phyloP scores from a whole-genome alignment of 1,140 invertebrate genomes.

The Doryteuthis pealeii region DNA sequence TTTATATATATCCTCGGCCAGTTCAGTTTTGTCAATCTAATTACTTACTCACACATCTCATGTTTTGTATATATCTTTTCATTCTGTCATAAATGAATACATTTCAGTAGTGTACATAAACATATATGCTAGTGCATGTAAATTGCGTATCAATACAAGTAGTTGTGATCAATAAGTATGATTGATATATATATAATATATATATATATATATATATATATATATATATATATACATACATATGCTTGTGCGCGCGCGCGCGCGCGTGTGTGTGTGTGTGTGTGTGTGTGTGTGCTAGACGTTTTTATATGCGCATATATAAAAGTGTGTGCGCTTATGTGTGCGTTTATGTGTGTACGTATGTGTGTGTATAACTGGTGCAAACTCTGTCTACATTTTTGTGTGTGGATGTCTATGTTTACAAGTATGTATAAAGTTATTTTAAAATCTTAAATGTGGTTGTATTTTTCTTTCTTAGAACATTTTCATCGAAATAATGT shows the following conservation, averaged over 20 bases:
- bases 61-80: not conserved
- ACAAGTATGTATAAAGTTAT: not conserved
- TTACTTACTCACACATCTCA: not conserved
- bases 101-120: not conserved
- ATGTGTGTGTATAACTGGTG: not conserved
- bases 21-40: not conserved
- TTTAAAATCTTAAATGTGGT: not conserved
- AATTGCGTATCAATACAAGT: not conserved
- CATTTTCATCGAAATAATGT: not conserved
- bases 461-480: not conserved
- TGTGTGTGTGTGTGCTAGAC: not conserved
- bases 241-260: not conserved
- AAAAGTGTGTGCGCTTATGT: not conserved
- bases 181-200: not conserved
- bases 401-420: not conserved
- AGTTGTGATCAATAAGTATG: not conserved
- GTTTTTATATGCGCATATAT: not conserved
- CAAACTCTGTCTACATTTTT: not conserved
- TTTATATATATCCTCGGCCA: not conserved
- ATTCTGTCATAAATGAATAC: not conserved
- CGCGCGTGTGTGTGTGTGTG: not conserved
- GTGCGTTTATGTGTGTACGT: not conserved
- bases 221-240: not conserved
- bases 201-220: not conserved
- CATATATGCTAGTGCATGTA: not conserved